A percentile compares a stretch with the other conserved stretches of the same genome.
Conservation (phyloP, 2,888 invertebrate genomes). For the Sminthurides aquaticus region DNA sequence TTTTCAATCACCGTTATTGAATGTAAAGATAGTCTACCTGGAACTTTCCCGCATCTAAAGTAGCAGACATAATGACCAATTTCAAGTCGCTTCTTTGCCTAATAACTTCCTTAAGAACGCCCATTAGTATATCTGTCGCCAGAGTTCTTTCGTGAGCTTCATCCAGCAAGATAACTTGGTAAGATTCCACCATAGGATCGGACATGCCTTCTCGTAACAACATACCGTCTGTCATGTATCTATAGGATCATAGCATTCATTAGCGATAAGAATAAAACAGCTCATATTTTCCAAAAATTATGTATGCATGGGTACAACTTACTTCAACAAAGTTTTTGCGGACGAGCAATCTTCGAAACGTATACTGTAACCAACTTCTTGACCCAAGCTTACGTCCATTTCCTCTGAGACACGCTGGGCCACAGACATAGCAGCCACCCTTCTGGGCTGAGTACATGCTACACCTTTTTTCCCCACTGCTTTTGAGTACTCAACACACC, state of each 20-base stretch:
- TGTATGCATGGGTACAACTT: slow-evolving; percentile 44
- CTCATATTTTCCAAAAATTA: no score
- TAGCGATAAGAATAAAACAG: no score
- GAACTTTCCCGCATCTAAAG: slow-evolving; percentile 97
- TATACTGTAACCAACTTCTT: slow-evolving; percentile 92
- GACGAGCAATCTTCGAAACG: slow-evolving; percentile 99
- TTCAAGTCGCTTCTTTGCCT: slow-evolving; percentile 88
- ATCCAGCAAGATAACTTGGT: slow-evolving; percentile 90
- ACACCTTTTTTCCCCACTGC: slow-evolving; percentile 66
- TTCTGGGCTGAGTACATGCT: slow-evolving; percentile 90
- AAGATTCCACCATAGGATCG: slow-evolving; percentile 92
- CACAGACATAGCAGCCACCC: slow-evolving; percentile 99
- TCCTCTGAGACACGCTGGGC: slow-evolving; percentile 98
- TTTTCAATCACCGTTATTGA: background rate
- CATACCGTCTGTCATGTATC: slow-evolving; percentile 99
- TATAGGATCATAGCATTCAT: slow-evolving; percentile 48
- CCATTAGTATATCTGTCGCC: slow-evolving; percentile 98
- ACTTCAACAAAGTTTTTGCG: slow-evolving; percentile 84
- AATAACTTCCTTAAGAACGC: slow-evolving; percentile 92
- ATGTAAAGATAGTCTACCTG: slow-evolving; percentile 50
- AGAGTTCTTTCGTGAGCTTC: slow-evolving; percentile 98
- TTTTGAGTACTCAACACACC: slow-evolving; percentile 69
- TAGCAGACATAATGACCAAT: slow-evolving; percentile 98
- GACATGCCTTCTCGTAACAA: slow-evolving; percentile 97
- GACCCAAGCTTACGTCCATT: slow-evolving; percentile 90